Evolutionary conservation across 2,113 vertebrate genomes (phyloP).

Genomic region (Esox niger): DNA sequence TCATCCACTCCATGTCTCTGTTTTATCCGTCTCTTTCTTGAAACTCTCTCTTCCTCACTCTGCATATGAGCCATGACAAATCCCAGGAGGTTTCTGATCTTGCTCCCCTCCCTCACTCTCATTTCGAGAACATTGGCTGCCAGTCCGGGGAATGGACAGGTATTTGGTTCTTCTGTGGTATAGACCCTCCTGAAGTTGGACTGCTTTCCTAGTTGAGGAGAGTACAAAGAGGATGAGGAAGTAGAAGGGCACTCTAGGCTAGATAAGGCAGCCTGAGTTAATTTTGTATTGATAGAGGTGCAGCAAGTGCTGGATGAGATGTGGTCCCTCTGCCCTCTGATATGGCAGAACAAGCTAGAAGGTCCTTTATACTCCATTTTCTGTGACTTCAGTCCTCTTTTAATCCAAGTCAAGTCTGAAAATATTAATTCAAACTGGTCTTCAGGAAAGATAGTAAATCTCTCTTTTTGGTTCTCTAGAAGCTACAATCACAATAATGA

Average conservation of each 20-base stretch:
- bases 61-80: constrained; percentile 83
- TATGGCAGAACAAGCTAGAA: constrained; percentile 6
- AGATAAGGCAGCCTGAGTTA: constrained; percentile 12
- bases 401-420: not conserved
- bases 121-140: constrained; percentile 79
- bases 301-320: constrained; percentile 20
- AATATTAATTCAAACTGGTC: not conserved
- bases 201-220: constrained; percentile 50
- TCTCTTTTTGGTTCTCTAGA: not conserved
- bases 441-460: not conserved
- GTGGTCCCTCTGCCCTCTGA: constrained; percentile 26
- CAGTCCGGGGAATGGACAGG: constrained; percentile 76
- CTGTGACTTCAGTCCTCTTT: not conserved
- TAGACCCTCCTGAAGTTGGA: constrained; percentile 82
- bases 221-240: constrained; percentile 7
- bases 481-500: too few species aligned
- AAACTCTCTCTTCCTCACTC: constrained; percentile 22
- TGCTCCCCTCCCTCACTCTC: constrained; percentile 91
- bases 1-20: constrained; percentile 21
- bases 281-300: constrained; percentile 33
- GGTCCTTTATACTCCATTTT: not conserved
- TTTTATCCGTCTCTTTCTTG: constrained; percentile 45
- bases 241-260: constrained; percentile 9
- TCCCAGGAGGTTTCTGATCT: constrained; percentile 88
- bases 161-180: constrained; percentile 70